Conservation (phyloP, 2,888 invertebrate genomes). For the Polia nebulosa region DNA sequence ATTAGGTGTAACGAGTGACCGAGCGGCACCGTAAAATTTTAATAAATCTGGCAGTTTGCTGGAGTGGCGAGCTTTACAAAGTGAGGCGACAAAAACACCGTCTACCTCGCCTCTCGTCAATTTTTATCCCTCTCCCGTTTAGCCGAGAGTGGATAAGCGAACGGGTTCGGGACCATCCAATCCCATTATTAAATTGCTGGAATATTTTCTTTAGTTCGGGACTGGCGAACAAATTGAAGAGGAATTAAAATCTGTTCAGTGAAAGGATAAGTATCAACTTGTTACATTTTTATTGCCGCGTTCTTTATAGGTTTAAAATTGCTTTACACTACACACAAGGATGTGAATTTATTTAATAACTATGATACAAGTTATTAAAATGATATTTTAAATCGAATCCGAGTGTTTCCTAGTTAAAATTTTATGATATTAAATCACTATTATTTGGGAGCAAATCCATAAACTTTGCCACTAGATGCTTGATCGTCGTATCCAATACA, state of each 20-base stretch:
- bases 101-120: constrained; percentile 21
- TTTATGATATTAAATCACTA: constrained; percentile 15
- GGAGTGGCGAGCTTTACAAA: constrained; percentile 50
- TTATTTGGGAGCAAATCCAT: constrained; percentile 27
- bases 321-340: not conserved
- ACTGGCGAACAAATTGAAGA: constrained; percentile 35
- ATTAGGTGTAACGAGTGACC: constrained; percentile 71
- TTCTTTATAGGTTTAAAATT: not conserved
- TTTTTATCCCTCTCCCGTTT: constrained; percentile 63
- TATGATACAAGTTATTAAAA: not conserved
- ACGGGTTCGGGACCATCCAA: constrained; percentile 56
- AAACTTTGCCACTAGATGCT: constrained; percentile 17
- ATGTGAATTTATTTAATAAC: constrained; percentile 8
- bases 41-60: constrained; percentile 71
- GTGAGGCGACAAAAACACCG: constrained; percentile 68
- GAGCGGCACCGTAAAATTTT: constrained; percentile 65
- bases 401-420: not conserved
- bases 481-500: constrained; percentile 25
- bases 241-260: constrained; percentile 34
- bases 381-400: not conserved
- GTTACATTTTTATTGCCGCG: constrained; percentile 14
- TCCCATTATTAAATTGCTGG: constrained; percentile 57
- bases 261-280: constrained; percentile 1
- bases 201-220: constrained; percentile 44
- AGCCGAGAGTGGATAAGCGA: constrained; percentile 61